phyloP scores from a whole-genome alignment of 2,113 vertebrate genomes.

The Steatornis caripensis region DNA sequence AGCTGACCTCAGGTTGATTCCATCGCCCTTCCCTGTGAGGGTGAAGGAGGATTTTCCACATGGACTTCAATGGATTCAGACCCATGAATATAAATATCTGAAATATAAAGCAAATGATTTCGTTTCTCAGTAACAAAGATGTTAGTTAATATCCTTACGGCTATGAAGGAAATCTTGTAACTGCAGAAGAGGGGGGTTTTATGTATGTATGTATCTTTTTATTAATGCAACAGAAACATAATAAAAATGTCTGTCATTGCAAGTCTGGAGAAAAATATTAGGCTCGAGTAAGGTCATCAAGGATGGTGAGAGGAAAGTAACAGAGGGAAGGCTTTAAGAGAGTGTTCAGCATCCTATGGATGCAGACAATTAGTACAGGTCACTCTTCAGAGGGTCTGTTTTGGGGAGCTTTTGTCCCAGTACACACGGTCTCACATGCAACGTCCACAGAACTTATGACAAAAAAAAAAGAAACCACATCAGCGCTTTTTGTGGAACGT shows the following conservation, averaged over 20 bases:
- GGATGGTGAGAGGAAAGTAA: background rate
- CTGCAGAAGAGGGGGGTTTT: background rate
- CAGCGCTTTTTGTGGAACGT: rapidly evolving
- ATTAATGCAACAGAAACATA: constrained; percentile 15
- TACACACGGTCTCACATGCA: rapidly evolving
- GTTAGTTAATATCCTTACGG: background rate
- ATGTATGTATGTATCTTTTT: background rate
- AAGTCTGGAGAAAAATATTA: background rate
- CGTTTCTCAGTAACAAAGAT: background rate
- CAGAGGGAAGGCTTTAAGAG: background rate
- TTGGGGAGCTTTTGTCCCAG: background rate
- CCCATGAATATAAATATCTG: background rate
- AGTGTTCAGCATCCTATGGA: background rate
- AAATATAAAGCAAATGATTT: background rate
- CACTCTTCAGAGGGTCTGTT: background rate
- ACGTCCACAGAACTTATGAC: background rate
- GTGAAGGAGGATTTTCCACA: background rate
- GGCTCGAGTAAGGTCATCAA: background rate
- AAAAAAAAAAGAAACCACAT: background rate
- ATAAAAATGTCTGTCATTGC: background rate
- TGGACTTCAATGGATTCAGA: background rate
- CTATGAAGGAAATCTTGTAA: background rate
- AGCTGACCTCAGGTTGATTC: background rate
- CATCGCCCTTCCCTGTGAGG: rapidly evolving
- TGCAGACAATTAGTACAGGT: background rate